These are phyloP conservation scores for Drosophila fuyamai DNA, from an alignment of 1,140 invertebrate species.

Conservation along the genomic window DNA sequence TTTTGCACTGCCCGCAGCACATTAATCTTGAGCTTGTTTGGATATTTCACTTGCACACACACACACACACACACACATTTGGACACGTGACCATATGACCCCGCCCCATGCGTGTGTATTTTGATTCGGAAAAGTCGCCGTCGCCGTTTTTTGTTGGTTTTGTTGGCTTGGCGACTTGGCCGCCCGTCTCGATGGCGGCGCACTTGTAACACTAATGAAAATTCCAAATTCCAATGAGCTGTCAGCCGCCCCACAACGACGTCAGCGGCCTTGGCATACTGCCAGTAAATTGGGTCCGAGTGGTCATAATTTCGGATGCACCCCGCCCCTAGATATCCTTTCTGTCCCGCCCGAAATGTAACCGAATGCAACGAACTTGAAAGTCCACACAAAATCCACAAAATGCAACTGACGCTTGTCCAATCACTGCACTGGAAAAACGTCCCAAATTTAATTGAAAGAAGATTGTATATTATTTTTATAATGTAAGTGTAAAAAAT, in stretches of 20 bases:
- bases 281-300: constrained; percentile 75
- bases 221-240: constrained; percentile 77
- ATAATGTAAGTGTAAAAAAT: too few species aligned
- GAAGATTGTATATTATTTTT: too few species aligned
- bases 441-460: too few species aligned
- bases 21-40: constrained; percentile 53
- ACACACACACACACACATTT: neutral
- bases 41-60: constrained; percentile 7
- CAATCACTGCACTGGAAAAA: constrained; percentile 23
- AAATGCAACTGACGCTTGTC: constrained; percentile 44
- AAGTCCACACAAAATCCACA: constrained; percentile 54
- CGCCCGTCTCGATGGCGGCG: constrained; percentile 73
- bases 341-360: constrained; percentile 24
- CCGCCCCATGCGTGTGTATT: constrained; percentile 38
- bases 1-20: constrained; percentile 55
- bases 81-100: neutral
- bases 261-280: constrained; percentile 67
- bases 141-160: constrained; percentile 16
- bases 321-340: constrained; percentile 21
- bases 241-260: constrained; percentile 52
- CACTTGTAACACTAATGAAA: constrained; percentile 81
- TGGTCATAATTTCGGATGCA: constrained; percentile 72
- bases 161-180: constrained; percentile 34
- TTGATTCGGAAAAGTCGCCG: constrained; percentile 56
- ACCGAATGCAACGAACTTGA: constrained; percentile 66